Evolutionary conservation across 2,888 invertebrate genomes (phyloP), one percentile per base, ranked within the genome.

Genomic region (Tipula confusa): DNA sequence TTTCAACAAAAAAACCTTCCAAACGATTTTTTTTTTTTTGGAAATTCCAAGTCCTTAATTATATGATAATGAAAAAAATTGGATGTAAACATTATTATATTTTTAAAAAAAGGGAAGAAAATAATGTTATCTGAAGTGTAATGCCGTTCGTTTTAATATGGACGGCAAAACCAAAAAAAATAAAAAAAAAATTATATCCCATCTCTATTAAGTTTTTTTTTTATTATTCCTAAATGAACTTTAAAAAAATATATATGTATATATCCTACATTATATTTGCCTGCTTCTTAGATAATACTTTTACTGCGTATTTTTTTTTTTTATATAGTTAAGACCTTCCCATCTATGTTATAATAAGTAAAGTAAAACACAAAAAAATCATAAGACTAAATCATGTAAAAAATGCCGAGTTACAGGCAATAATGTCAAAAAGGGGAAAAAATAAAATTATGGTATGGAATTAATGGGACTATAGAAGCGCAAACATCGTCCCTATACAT

Each of bases 181-280:
- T n/a, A n/a, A n/a, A n/a, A n/a, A n/a, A 33, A 2, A 2, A 33
- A 3, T 33, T 24, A 31, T 31, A 5, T 31, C 43, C 24, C 64
- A 9, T 24, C 64, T 18, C 64, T 64, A 64, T 24, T 64, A 24
- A 11, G 9, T 38, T 38, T 1, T 64, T 64, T 24, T 64, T 64
- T 64, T 64, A 64, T 64, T 64, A 64, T 64, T 64, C 64, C 64
- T 64, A 64, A 64, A 64, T 64, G 64, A 64, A 64, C 64, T 64
- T 64, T 64, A n/a, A 64, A 64, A 64, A 18, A 64, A 64, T 11
- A 33, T 33, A 11, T 33, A 33, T 11, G 33, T 9, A 11, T 33
- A 33, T 33, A 33, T 33, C 2, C 33, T 0, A 64, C n/a, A 43
- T 36, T 36, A 9, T 36, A 15, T 43, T n/a, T 43, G n/a, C 0